phyloP scores from a whole-genome alignment of 1,140 invertebrate species.

The Drosophila chauvacae region DNA sequence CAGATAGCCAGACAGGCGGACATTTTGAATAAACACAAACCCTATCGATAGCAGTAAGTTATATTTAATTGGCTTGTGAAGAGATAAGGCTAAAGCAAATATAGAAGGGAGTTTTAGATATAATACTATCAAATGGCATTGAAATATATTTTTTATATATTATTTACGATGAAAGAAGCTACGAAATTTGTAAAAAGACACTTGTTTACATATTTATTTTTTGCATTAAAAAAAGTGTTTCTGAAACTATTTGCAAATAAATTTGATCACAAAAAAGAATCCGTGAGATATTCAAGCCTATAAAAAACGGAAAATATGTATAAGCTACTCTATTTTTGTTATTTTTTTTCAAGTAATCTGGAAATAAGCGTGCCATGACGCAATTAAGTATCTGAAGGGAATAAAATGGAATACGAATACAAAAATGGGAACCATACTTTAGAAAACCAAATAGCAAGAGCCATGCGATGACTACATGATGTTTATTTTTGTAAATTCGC shows the following conservation, averaged over 20 bases:
- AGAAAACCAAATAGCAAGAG: slow-evolving; percentile 20
- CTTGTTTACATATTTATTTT: no score
- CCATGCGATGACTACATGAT: slow-evolving; percentile 58
- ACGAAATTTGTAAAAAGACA: neutral
- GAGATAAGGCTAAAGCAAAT: slow-evolving; percentile 14
- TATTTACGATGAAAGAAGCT: neutral
- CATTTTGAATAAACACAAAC: slow-evolving; percentile 35
- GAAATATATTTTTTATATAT: neutral
- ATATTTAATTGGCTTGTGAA: slow-evolving; percentile 27
- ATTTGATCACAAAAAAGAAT: neutral
- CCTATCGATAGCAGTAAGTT: slow-evolving; percentile 30
- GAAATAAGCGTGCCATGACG: slow-evolving; percentile 37
- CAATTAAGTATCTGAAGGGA: slow-evolving; percentile 21
- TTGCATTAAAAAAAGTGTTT: neutral
- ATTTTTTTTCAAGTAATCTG: neutral
- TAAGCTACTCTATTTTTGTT: neutral
- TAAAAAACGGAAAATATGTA: neutral
- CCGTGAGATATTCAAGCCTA: neutral
- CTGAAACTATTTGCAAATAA: neutral
- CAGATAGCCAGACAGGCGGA: slow-evolving; percentile 34
- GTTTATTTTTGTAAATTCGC: slow-evolving; percentile 54
- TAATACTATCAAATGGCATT: neutral
- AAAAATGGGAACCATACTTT: slow-evolving; percentile 14
- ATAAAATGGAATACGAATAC: slow-evolving; percentile 13
- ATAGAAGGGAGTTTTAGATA: slow-evolving; percentile 1